Evolutionary conservation across 1,140 invertebrate genomes (phyloP).

Genomic region (Drosophila bocqueti): DNA sequence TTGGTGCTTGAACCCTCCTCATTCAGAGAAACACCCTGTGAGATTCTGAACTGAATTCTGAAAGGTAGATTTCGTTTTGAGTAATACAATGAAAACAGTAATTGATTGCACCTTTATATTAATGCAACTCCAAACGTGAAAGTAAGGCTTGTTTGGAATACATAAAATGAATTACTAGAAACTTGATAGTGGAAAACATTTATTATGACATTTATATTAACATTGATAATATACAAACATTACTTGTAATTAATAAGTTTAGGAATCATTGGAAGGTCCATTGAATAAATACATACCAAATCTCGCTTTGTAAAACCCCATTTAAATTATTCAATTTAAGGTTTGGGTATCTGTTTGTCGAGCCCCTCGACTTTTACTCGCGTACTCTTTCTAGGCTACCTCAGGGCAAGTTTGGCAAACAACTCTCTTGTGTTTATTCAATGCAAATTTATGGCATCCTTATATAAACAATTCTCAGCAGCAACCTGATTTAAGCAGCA

Average conservation of each 20-base stretch:
- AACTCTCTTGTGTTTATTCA: constrained; percentile 1
- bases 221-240: no score
- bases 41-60: not conserved
- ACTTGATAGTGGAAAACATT: no score
- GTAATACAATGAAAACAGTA: not conserved
- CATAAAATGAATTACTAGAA: no score
- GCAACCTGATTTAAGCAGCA: not conserved
- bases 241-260: no score
- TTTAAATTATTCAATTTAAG: not conserved
- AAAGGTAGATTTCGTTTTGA: not conserved
- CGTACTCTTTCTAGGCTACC: not conserved
- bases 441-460: constrained; percentile 4
- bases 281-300: not conserved
- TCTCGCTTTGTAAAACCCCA: not conserved
- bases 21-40: not conserved
- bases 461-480: constrained; percentile 2
- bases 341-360: not conserved
- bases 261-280: no score
- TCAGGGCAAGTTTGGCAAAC: constrained; percentile 1
- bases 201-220: no score
- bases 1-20: not conserved
- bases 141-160: not conserved
- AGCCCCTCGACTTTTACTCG: not conserved
- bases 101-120: not conserved
- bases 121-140: not conserved